A percentile compares a stretch with the other conserved stretches of the same genome.
Conservation (phyloP, 92 coral and sea anemone species). For the Isaurus tuberculatus region DNA sequence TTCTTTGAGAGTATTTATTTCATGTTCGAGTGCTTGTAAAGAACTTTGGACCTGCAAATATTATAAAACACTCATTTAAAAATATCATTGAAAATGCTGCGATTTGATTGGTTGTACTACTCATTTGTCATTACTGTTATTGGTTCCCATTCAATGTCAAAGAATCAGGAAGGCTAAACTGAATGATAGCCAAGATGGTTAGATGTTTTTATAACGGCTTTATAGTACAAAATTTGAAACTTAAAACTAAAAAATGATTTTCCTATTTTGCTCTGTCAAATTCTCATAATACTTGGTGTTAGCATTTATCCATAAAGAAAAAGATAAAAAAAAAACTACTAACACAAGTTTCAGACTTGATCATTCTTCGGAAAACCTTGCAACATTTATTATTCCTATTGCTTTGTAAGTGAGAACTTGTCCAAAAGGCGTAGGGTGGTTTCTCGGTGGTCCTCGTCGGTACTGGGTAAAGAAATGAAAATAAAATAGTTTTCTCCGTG, state of each 20-base stretch:
- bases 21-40: neutral
- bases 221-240: too few species aligned
- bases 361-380: slow-evolving; percentile 2
- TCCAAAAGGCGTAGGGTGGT: neutral
- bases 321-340: too few species aligned
- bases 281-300: too few species aligned
- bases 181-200: too few species aligned
- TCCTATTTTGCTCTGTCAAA: too few species aligned
- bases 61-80: neutral
- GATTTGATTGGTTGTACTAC: neutral
- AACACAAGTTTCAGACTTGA: slow-evolving; percentile 3
- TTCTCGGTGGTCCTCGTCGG: neutral
- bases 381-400: slow-evolving; percentile 12
- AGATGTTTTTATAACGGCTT: too few species aligned
- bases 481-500: neutral
- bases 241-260: too few species aligned
- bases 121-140: too few species aligned
- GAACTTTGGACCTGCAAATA: neutral
- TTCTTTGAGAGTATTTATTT: neutral
- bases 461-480: neutral
- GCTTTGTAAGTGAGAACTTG: neutral
- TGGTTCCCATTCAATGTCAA: too few species aligned
- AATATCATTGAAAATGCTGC: neutral
- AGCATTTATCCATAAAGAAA: too few species aligned
- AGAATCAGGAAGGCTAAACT: too few species aligned